Percentiles rank a stretch among this genome's conserved stretches.
These are phyloP conservation scores for Agonopterix alstromeriana DNA, from an alignment of 2,888 invertebrate species.

Conservation along the genomic window DNA sequence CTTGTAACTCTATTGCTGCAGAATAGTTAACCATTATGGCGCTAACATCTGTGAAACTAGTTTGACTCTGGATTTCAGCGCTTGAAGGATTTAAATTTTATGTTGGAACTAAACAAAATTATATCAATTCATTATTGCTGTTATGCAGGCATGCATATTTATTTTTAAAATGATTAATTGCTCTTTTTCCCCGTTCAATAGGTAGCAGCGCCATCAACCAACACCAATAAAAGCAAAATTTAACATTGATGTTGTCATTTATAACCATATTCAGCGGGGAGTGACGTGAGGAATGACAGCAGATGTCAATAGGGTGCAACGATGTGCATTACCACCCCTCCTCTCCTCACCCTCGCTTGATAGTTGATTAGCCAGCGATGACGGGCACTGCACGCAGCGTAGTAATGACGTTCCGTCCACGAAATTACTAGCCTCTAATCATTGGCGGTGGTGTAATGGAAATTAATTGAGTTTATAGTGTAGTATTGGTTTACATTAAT, in stretches of 20 bases:
- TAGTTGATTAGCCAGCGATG: slow-evolving; percentile 34
- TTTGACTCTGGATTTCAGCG: too few relatives aligned
- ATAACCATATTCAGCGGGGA: slow-evolving; percentile 20
- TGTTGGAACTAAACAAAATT: too few relatives aligned
- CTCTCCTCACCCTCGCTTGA: slow-evolving; percentile 10
- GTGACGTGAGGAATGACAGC: slow-evolving; percentile 25
- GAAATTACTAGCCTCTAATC: slow-evolving; percentile 10
- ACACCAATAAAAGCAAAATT: not conserved
- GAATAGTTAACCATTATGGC: too few relatives aligned
- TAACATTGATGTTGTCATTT: slow-evolving; percentile 16
- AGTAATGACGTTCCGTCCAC: slow-evolving; percentile 11
- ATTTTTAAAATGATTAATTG: too few relatives aligned
- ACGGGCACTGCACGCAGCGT: slow-evolving; percentile 21
- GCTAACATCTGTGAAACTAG: too few relatives aligned
- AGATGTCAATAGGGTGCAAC: slow-evolving; percentile 31
- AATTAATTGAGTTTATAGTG: slow-evolving; percentile 2
- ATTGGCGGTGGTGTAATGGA: slow-evolving; percentile 7
- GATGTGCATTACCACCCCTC: slow-evolving; percentile 6
- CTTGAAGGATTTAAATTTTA: too few relatives aligned
- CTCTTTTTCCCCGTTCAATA: too few relatives aligned
- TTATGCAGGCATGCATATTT: too few relatives aligned
- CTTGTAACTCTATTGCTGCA: too few relatives aligned
- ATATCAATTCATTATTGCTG: too few relatives aligned
- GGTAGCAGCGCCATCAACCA: too few relatives aligned
- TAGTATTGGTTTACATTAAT: not conserved